Evolutionary conservation across 1,140 invertebrate species (phyloP), one percentile per base, ranked within the genome.

Genomic region (Vanessa atalanta): DNA sequence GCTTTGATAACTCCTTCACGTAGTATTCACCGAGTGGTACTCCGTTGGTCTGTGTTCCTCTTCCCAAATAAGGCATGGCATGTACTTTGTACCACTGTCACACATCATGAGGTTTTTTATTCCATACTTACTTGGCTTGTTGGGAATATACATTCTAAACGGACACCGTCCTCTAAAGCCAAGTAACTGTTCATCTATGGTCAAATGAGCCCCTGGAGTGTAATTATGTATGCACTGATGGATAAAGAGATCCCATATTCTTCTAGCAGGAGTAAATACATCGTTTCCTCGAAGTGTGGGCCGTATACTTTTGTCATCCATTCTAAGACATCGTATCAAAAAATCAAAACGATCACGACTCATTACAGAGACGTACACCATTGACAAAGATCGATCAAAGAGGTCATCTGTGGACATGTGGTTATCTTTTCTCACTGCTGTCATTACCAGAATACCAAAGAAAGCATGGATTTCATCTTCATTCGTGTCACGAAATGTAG

Each of bases 341-440:
- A 83, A 83, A 23, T 81, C 75, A 64, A 76, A 80, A n/a, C 75
- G 53, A n/a, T 83, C 81, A 55, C 67, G 16, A 43, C 79, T 80
- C 81, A 79, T 80, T 7, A 70, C 72, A 31, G 26, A 26, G 74
- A 75, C 67, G 69, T 77, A 77, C 51, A 69, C 12, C 31, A n/a
- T 31, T 69, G 37, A 57, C 6, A 16, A 53, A 43, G n/a, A 69
- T 43, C 67, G 26, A 20, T 57, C 51, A 57, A 71, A 71, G 8
- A 74, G 60, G 69, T 78, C 68, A 64, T 68, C 76, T 20, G 69
- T 78, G 9, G 72, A 67, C 16, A 75, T 55, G 55, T 78, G 69
- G 60, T 78, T 75, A 20, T 78, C 76, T 68, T 78, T 78, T 64
- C 64, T 78, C 31, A 65, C 71, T 43, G 75, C 70, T 20, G 16